Conservation (phyloP, 64 coral and sea anemone species). For the Pocillopora damicornis region DNA sequence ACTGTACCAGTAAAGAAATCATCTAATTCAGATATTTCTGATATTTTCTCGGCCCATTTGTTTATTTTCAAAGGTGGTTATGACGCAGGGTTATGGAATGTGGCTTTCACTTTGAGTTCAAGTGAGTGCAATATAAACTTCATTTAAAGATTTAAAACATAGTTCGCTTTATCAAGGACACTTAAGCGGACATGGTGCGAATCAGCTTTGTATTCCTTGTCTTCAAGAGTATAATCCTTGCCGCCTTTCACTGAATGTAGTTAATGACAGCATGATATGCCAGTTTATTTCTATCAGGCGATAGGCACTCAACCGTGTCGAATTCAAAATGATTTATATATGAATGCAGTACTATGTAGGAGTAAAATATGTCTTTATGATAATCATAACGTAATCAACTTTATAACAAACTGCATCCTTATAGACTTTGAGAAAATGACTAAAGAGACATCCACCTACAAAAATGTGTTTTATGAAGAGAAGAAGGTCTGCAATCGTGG, state of each 20-base stretch:
- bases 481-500: constrained; percentile 37
- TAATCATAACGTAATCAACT: too few relatives aligned
- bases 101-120: constrained; percentile 56
- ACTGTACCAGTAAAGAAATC: not conserved
- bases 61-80: constrained; percentile 41
- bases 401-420: not conserved
- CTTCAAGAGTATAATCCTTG: not conserved
- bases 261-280: not conserved
- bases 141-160: not conserved
- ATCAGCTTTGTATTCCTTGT: too few relatives aligned
- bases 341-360: too few relatives aligned
- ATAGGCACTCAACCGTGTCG: too few relatives aligned
- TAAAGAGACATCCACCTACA: constrained; percentile 16
- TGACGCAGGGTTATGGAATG: constrained; percentile 20
- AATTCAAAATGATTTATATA: too few relatives aligned
- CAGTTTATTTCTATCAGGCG: too few relatives aligned
- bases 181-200: too few relatives aligned
- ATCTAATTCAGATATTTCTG: not conserved
- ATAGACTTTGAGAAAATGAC: constrained; percentile 32
- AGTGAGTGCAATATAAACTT: not conserved
- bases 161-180: too few relatives aligned
- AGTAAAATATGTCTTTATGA: too few relatives aligned
- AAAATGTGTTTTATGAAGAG: constrained; percentile 39
- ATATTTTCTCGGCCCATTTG: not conserved
- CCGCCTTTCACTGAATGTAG: too few relatives aligned